Percentiles rank a stretch among this genome's conserved stretches.
These are phyloP conservation scores for Neodiprion pinetum DNA, from an alignment of 1,140 invertebrate species.

Conservation along the genomic window DNA sequence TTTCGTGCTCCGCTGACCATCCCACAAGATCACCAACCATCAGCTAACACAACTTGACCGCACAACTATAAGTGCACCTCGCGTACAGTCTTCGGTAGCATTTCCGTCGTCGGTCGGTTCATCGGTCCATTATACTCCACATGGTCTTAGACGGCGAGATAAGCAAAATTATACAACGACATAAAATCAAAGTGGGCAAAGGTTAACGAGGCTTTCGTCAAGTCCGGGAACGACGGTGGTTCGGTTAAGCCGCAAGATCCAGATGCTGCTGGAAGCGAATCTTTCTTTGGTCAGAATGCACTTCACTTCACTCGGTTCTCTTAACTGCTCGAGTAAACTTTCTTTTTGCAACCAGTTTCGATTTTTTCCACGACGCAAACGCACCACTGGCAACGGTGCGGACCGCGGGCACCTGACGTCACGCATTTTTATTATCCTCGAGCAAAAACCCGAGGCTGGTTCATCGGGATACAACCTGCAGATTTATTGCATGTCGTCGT, in stretches of 20 bases:
- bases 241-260: not conserved
- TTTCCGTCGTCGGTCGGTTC: not conserved
- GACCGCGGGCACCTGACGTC: too few species aligned
- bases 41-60: conserved; percentile 1
- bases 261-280: not conserved
- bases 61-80: not conserved
- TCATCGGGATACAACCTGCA: not conserved
- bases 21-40: conserved; percentile 6
- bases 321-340: not conserved
- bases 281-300: not conserved
- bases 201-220: too few species aligned
- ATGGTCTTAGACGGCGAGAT: too few species aligned
- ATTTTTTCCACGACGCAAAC: not conserved
- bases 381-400: too few species aligned
- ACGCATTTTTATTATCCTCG: not conserved
- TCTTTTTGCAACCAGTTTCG: conserved; percentile 5
- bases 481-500: not conserved
- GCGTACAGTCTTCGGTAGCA: not conserved
- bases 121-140: too few species aligned
- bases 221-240: too few species aligned
- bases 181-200: too few species aligned
- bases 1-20: not conserved
- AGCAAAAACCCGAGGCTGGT: not conserved
- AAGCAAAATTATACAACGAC: too few species aligned
- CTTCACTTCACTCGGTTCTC: not conserved